phyloP scores from a whole-genome alignment of 2,113 vertebrate genomes.

The Panthera tigris region DNA sequence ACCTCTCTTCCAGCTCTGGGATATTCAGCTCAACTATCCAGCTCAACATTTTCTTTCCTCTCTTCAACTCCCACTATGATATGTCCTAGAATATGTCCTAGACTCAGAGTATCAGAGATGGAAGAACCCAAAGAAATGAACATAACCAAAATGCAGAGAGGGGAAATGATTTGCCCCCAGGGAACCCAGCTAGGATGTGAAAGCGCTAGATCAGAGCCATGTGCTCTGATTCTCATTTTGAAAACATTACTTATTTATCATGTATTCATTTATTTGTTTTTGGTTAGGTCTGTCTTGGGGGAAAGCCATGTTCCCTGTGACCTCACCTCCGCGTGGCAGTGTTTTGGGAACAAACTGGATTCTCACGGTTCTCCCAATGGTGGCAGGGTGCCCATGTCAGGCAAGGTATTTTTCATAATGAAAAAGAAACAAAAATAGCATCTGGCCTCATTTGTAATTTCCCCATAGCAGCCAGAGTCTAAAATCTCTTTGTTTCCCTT shows the following conservation, averaged over 20 bases:
- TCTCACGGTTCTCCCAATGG: slow-evolving; percentile 77
- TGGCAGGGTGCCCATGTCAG: slow-evolving; percentile 73
- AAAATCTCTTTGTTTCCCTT: slow-evolving; percentile 69
- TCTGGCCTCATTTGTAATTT: slow-evolving; percentile 69
- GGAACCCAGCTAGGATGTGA: neutral
- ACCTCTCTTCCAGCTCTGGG: neutral
- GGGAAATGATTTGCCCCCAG: neutral
- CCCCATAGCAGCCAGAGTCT: slow-evolving; percentile 52
- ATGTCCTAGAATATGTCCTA: neutral
- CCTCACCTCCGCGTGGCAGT: slow-evolving; percentile 55
- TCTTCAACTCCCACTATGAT: neutral
- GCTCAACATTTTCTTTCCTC: slow-evolving; percentile 12
- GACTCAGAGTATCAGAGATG: neutral
- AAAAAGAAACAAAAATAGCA: slow-evolving; percentile 73
- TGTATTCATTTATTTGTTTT: slow-evolving; percentile 47
- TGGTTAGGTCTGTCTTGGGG: slow-evolving; percentile 3
- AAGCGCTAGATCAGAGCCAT: neutral
- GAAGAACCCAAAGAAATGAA: neutral
- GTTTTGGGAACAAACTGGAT: slow-evolving; percentile 73
- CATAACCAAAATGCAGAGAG: neutral
- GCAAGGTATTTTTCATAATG: slow-evolving; percentile 75
- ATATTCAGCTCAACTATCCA: neutral
- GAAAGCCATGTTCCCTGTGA: slow-evolving; percentile 65
- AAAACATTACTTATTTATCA: slow-evolving; percentile 40
- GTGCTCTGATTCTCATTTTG: neutral